These are phyloP conservation scores for Heterochromis multidens DNA, from an alignment of 2,113 vertebrate genomes.

Conservation along the genomic window DNA sequence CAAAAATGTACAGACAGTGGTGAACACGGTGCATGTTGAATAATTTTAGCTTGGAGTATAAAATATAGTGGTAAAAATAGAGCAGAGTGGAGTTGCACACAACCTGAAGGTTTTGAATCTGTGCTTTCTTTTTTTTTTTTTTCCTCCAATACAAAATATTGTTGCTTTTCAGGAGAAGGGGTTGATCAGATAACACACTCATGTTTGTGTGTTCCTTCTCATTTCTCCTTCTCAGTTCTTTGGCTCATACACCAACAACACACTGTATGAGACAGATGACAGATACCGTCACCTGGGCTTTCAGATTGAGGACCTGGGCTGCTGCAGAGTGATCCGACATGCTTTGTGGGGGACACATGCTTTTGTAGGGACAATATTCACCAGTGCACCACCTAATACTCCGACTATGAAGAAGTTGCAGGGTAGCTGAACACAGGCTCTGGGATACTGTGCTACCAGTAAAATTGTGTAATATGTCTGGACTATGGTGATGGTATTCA, in stretches of 20 bases:
- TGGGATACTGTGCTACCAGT: background rate
- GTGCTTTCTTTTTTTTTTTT: no score
- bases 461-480: background rate
- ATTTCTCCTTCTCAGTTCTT: slow-evolving; percentile 87
- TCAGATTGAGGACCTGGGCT: slow-evolving; percentile 90
- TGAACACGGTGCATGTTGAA: background rate
- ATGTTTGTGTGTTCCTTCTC: slow-evolving; percentile 53
- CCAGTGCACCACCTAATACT: slow-evolving; percentile 82
- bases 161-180: background rate
- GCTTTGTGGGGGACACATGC: slow-evolving; percentile 87
- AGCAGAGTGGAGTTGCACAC: no score
- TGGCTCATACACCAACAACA: slow-evolving; percentile 90
- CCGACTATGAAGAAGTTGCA: slow-evolving; percentile 83
- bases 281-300: slow-evolving; percentile 89
- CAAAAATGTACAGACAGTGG: background rate
- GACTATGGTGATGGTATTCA: background rate
- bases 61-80: no score
- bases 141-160: background rate
- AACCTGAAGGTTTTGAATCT: no score
- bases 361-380: slow-evolving; percentile 92
- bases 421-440: slow-evolving; percentile 49
- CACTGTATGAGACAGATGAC: slow-evolving; percentile 93
- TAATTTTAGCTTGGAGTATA: no score
- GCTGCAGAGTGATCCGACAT: slow-evolving; percentile 94
- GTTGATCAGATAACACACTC: background rate